Evolutionary conservation across 1,140 invertebrate species (phyloP).

Genomic region (Drosophila rhopaloa): DNA sequence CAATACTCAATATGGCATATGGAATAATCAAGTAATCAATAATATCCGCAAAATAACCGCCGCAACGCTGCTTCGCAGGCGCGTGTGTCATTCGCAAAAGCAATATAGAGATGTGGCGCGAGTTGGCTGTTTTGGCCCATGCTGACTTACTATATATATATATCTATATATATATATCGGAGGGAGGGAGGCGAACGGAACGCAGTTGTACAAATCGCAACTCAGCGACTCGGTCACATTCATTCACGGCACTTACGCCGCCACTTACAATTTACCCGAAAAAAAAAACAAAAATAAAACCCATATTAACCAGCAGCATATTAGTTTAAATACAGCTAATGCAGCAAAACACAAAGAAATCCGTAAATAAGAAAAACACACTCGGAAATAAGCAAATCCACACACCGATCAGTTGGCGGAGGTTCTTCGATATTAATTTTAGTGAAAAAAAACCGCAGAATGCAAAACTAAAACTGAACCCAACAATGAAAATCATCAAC

Average conservation of each 20-base stretch:
- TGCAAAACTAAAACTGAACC: constrained; percentile 46
- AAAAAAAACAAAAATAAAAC: constrained; percentile 15
- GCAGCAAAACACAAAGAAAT: constrained; percentile 8
- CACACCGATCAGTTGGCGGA: constrained; percentile 9
- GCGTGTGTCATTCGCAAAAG: constrained; percentile 72
- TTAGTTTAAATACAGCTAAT: constrained; percentile 27
- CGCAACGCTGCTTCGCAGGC: constrained; percentile 45
- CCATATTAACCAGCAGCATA: constrained; percentile 50
- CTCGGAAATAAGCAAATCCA: constrained; percentile 6
- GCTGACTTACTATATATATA: constrained; percentile 28
- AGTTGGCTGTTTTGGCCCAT: constrained; percentile 53
- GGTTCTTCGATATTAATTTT: constrained; percentile 19
- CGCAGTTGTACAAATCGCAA: constrained; percentile 63
- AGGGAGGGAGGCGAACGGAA: constrained; percentile 25
- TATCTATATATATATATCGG: constrained; percentile 14
- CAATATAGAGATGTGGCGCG: constrained; percentile 73
- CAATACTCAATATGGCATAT: constrained; percentile 43
- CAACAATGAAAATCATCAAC: constrained; percentile 73
- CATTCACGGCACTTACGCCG: constrained; percentile 34
- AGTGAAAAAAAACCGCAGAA: constrained; percentile 12
- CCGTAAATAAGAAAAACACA: not conserved
- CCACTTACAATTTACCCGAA: constrained; percentile 58
- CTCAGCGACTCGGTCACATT: constrained; percentile 70
- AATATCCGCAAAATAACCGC: constrained; percentile 41
- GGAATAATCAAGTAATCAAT: constrained; percentile 45